Evolutionary conservation across 2,113 vertebrate genomes (phyloP).

Genomic region (Tinamus guttatus): DNA sequence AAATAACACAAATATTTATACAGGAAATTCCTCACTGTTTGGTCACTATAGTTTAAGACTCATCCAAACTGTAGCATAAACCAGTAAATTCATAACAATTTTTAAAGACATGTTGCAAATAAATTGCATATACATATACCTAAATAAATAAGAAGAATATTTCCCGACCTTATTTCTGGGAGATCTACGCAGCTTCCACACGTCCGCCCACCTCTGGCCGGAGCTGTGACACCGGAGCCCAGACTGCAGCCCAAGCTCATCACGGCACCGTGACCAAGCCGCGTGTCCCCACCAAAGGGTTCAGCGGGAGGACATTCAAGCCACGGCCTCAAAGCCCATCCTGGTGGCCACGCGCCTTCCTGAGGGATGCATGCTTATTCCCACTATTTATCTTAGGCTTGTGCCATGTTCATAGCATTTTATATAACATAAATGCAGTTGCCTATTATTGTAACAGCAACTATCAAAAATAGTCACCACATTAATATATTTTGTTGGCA

Average conservation of each 20-base stretch:
- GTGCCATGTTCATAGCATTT: neutral
- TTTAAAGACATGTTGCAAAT: neutral
- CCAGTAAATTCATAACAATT: neutral
- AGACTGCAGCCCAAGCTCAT: no score
- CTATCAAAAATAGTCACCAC: neutral
- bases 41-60: neutral
- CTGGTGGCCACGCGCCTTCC: neutral
- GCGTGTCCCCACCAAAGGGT: neutral
- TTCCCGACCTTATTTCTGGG: neutral
- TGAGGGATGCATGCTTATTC: neutral
- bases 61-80: fast-evolving
- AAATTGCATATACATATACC: neutral
- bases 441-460: neutral
- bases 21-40: neutral
- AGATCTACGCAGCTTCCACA: neutral
- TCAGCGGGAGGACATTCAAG: neutral
- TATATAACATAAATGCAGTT: neutral
- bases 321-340: neutral
- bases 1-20: neutral
- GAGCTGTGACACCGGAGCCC: neutral
- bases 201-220: neutral
- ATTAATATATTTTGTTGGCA: neutral
- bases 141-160: neutral
- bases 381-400: neutral
- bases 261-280: neutral